A percentile compares a stretch with the other conserved stretches of the same genome.
phyloP scores from a whole-genome alignment of 2,797 vertebrate genomes.

The Pangasius krempfi region DNA sequence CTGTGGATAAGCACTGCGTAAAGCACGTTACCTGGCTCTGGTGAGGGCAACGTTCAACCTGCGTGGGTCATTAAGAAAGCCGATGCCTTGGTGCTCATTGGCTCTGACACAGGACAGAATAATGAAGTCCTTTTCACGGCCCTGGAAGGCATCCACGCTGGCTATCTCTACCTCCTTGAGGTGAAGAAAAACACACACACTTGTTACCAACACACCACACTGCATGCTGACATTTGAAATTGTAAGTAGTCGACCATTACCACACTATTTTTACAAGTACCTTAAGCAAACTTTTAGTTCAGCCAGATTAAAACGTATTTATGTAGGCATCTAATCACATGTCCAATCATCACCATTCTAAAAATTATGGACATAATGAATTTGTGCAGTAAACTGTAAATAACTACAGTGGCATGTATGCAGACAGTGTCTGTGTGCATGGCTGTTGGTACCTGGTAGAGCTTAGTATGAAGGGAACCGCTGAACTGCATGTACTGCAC shows the following conservation, averaged over 20 bases:
- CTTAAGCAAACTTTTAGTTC: not conserved
- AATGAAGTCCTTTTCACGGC: conserved; percentile 97
- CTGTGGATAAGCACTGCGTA: not conserved
- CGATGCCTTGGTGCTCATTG: conserved; percentile 98
- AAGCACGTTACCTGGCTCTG: conserved; percentile 84
- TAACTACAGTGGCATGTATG: not conserved
- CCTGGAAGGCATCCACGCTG: conserved; percentile 98
- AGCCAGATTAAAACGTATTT: not conserved
- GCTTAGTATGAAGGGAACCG: conserved; percentile 96
- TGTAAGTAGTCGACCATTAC: not conserved
- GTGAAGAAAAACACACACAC: not conserved
- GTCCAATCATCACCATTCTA: not conserved
- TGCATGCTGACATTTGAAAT: not conserved
- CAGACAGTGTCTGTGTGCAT: not conserved
- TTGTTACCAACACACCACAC: not conserved
- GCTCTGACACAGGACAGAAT: conserved; percentile 97
- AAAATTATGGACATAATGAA: not conserved
- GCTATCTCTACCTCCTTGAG: conserved; percentile 96
- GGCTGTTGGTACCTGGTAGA: conserved; percentile 87
- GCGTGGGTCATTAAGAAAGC: conserved; percentile 95
- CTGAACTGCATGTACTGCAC: conserved; percentile 99
- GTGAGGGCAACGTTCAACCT: conserved; percentile 97
- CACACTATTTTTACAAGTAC: not conserved
- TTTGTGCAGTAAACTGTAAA: not conserved
- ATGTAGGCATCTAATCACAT: not conserved